These are phyloP conservation scores for Sphenopsis melanotis DNA, from an alignment of 2,797 vertebrate species.

Conservation along the genomic window DNA sequence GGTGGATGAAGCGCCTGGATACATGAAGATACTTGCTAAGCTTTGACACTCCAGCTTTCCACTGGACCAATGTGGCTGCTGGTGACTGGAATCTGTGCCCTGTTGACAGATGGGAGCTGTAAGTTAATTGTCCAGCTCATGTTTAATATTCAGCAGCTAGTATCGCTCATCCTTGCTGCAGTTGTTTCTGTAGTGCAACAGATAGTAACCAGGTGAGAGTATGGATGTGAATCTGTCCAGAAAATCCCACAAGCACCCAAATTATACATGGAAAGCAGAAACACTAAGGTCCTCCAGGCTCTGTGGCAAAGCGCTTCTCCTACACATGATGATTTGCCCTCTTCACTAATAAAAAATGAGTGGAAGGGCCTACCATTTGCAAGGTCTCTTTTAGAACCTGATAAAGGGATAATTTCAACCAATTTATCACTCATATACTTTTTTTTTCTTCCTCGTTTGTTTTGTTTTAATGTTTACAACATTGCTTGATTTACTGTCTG, in stretches of 20 bases:
- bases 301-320: background rate
- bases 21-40: accelerated
- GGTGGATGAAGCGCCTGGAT: background rate
- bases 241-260: background rate
- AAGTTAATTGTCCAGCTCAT: background rate
- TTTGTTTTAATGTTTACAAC: background rate
- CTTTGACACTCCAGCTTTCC: background rate
- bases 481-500: background rate
- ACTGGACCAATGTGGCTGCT: accelerated
- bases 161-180: background rate
- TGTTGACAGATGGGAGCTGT: background rate
- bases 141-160: background rate
- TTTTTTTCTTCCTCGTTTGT: background rate
- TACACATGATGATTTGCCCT: background rate
- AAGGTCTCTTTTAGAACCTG: background rate
- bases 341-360: background rate
- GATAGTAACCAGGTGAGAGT: background rate
- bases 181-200: background rate
- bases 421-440: accelerated
- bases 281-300: background rate
- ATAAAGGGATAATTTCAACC: background rate
- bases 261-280: background rate
- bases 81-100: background rate
- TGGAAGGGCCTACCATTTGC: background rate
- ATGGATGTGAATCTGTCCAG: background rate